Base-by-base conservation (phyloP, 2,888 invertebrate species). In the Altica lythri region DNA sequence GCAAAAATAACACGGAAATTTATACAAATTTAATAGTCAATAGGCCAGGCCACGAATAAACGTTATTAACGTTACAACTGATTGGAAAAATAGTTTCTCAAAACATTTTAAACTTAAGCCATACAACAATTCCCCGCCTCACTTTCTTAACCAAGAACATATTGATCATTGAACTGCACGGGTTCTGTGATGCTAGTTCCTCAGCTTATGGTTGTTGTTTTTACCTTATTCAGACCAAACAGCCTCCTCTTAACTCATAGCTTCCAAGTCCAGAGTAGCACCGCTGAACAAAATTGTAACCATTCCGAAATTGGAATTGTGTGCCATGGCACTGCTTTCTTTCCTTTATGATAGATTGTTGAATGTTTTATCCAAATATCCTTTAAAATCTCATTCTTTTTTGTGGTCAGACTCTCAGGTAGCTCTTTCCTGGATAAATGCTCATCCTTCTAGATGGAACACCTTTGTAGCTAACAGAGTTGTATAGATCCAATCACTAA, bases 231-330 rank as follows among this genome's bases (percentile, higher is more conserved):
- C 44, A 44, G 16, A 27, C 16, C 12, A 44, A 8, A 19, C 17
- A n/a, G 14, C 29, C 29, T 29, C 14, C 5, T 27, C 34, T 30
- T n/a, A 30, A 40, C 37, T 49, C 48, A 25, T 34, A 45, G 8
- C 47, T 29, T 34, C 61, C 0, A 61, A 61, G 38, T 53, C 56
- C 5, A 47, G 42, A 18, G 55, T 61, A n/a, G 56, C 54, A 2
- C 59, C 61, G 2, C 10, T 61, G 1, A 59, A 61, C 45, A 4
- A 8, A 6, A 6, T 22, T 6, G 13, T 56, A 22, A 52, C 56
- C 1, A 42, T 59, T 12, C 59, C 59, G 2, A 27, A 27, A 27
- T 17, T 59, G 1, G 59, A 61, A 46, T 30, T 59, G 6, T 45
- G 51, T 22, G 57, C 47, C 2, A 52, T 49, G 8, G 37, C 42